These are phyloP conservation scores for Catharus bicknelli DNA, from an alignment of 2,113 vertebrate species.

Conservation along the genomic window DNA sequence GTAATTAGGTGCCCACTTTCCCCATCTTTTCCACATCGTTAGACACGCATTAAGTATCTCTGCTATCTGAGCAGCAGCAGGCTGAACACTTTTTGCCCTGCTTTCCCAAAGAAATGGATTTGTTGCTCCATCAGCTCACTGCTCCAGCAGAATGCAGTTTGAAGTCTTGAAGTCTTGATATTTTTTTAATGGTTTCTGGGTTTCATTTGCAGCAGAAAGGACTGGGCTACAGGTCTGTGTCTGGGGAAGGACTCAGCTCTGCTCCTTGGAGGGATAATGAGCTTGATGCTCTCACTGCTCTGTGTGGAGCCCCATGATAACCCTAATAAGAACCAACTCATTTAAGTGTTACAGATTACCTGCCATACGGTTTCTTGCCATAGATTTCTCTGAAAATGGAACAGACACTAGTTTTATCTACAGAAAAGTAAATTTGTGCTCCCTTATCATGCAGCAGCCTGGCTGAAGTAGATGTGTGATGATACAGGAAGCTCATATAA, in stretches of 20 bases:
- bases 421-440: not conserved
- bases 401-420: not conserved
- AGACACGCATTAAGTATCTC: not conserved
- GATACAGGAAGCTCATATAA: not conserved
- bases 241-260: not conserved
- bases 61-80: not conserved
- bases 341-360: not conserved
- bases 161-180: not conserved
- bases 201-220: slow-evolving; percentile 5
- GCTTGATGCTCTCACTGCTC: not conserved
- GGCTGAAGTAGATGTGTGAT: not conserved
- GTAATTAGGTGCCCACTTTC: not conserved
- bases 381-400: not conserved
- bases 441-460: not conserved
- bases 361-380: not conserved
- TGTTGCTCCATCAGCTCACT: not conserved
- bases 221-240: not conserved
- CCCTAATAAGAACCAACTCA: not conserved
- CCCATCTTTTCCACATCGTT: not conserved
- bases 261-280: not conserved
- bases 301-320: not conserved
- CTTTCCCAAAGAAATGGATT: not conserved
- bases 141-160: not conserved
- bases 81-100: not conserved
- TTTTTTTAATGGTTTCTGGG: not conserved